Percentiles rank a stretch among this genome's conserved stretches.
Conservation (phyloP, 2,888 invertebrate species). For the Lasioglossum malachurum region DNA sequence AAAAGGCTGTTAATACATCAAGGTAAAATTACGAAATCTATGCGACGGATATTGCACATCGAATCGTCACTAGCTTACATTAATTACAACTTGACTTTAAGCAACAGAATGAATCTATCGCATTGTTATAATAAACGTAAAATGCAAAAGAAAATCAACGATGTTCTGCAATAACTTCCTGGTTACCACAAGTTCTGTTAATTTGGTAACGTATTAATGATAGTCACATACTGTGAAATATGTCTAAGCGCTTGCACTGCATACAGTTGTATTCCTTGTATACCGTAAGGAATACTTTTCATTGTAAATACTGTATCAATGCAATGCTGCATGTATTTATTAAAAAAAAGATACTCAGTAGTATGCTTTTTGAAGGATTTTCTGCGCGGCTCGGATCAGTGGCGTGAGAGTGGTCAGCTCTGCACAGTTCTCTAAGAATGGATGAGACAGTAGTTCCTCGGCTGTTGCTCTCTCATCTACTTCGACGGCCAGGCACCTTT, state of each 20-base stretch:
- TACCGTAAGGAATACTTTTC: conserved; percentile 7
- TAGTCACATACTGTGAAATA: conserved; percentile 15
- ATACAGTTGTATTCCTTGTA: neutral
- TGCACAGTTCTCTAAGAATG: conserved; percentile 92
- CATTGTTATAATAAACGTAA: conserved; percentile 1
- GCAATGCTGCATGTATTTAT: neutral
- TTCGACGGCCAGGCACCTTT: conserved; percentile 95
- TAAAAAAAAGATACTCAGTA: conserved; percentile 37
- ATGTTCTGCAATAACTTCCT: conserved; percentile 12
- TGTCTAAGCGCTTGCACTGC: conserved; percentile 15
- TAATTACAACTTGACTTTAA: conserved; percentile 17
- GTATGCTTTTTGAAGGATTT: conserved; percentile 89
- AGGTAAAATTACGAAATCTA: conserved; percentile 20
- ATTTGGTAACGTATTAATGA: conserved; percentile 33
- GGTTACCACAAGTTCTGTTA: conserved; percentile 4
- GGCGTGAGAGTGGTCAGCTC: conserved; percentile 93
- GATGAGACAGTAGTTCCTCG: conserved; percentile 91
- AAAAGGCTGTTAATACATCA: conserved; percentile 16
- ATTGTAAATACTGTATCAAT: conserved; percentile 8
- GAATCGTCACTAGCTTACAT: conserved; percentile 31
- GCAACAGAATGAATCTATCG: conserved; percentile 9
- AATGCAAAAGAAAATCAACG: conserved; percentile 11
- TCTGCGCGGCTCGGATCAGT: conserved; percentile 96
- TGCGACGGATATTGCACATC: conserved; percentile 55
- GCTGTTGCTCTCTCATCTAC: conserved; percentile 92